Conservation (phyloP, 2,113 vertebrate species). For the Lates calcarifer region DNA sequence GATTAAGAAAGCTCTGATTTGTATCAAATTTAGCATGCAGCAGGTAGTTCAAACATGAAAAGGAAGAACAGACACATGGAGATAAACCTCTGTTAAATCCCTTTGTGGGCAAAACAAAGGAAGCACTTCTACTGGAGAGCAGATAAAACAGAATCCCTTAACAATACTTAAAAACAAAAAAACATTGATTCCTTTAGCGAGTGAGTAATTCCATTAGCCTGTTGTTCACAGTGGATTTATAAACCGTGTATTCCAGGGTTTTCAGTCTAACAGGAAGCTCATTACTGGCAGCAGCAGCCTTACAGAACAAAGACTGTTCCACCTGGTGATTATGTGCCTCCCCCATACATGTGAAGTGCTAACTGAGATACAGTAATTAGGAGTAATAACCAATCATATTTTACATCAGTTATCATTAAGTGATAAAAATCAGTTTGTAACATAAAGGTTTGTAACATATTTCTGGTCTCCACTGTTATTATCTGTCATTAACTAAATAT, state of each 20-base stretch:
- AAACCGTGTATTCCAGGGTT: not conserved
- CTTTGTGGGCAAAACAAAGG: not conserved
- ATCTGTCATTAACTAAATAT: no score
- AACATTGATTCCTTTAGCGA: not conserved
- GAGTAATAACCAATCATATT: not conserved
- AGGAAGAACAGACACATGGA: conserved; percentile 3
- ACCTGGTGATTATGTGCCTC: not conserved
- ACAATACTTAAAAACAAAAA: conserved; percentile 2
- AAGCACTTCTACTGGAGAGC: not conserved
- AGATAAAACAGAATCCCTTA: not conserved
- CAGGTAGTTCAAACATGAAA: not conserved
- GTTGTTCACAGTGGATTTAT: not conserved
- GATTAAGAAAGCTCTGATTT: not conserved
- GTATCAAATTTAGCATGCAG: conserved; percentile 1
- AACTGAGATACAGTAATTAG: not conserved
- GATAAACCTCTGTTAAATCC: not conserved
- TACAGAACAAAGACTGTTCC: not conserved
- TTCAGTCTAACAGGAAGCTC: conserved; percentile 3
- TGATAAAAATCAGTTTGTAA: not conserved
- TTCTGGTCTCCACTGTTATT: no score
- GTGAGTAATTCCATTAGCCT: not conserved
- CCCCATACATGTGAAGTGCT: not conserved
- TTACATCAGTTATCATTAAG: not conserved
- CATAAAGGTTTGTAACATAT: no score
- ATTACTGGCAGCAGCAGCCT: not conserved